A percentile compares a stretch with the other conserved stretches of the same genome.
Evolutionary conservation across 92 coral and sea anemone species (phyloP).

Genomic region (Desmophyllum pertusum): DNA sequence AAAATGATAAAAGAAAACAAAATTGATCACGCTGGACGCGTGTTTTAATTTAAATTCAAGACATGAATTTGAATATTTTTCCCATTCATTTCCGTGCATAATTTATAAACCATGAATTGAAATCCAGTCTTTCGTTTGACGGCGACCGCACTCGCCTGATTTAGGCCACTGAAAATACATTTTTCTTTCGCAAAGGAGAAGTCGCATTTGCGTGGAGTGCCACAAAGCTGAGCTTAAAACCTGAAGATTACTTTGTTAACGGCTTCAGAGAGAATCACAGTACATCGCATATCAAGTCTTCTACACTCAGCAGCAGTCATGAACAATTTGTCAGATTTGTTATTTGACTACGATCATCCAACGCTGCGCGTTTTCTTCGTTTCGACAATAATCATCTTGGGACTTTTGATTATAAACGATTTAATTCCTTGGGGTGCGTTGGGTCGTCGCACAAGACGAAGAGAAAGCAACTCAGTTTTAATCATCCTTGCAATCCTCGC

Average conservation of each 20-base stretch:
- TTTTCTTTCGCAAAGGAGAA: neutral
- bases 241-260: neutral
- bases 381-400: conserved; percentile 64
- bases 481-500: conserved; percentile 65
- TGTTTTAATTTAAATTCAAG: neutral
- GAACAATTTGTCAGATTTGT: conserved; percentile 24
- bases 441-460: conserved; percentile 54
- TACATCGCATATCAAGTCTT: no score
- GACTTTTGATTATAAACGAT: conserved; percentile 63
- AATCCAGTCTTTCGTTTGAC: neutral
- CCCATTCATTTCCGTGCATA: conserved; percentile 4
- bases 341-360: conserved; percentile 68
- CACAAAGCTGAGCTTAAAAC: neutral
- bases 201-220: neutral
- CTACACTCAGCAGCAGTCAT: neutral
- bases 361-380: conserved; percentile 63
- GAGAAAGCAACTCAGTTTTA: conserved; percentile 57
- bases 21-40: neutral
- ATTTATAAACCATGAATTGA: conserved; percentile 7
- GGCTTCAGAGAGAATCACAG: neutral
- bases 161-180: neutral
- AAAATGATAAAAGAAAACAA: neutral
- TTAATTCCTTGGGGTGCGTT: conserved; percentile 67
- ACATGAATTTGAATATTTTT: neutral
- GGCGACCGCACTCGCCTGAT: conserved; percentile 1